Base-by-base conservation (phyloP, 2,797 vertebrate species). In the Parambassis ranga region DNA sequence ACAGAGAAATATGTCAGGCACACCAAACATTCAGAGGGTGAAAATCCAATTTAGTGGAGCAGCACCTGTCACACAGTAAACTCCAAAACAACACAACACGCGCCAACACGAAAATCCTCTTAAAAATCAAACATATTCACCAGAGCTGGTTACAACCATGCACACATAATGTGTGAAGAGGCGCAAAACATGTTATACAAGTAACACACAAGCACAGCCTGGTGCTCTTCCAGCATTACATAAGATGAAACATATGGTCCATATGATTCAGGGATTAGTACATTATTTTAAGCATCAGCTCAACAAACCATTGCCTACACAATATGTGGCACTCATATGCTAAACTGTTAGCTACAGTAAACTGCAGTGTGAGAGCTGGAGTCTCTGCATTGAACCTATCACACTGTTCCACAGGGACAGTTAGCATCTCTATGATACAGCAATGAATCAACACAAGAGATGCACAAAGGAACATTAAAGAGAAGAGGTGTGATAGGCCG, bases 1-100 rank as follows among this genome's bases (percentile, higher is more conserved):
- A 35, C 36, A 59, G 9, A 44, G 32, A 5, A 16, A 16, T 3
- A 6, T 28, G 14, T 22, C 10, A 52, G 28, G 10, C 28, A 38
- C 39, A 28, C 1, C 30, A 13, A 1, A 32, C 20, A 10, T 26
- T 33, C 47, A 47, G 8, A 35, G 18, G 47, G 61, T 22, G 53
- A 7, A 0, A 70, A 71, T 68, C 63, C 65, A 65, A 68, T 70
- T 70, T 36, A 39, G n/a, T 2, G 15, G 15, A 65, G 28, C 46
- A 36, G 14, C 64, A 38, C n/a, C 23, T 56, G 64, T 59, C 74
- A 49, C 9, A 31, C n/a, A n/a, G n/a, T n/a, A 10, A 33, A 43
- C 47, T 22, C 11, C 7, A 67, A 51, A 63, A 44, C 37, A 27
- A 5, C 59, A 42, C 48, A 10, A 41, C 65, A 61, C 53, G 44